Percentiles rank a stretch among this genome's conserved stretches.
phyloP scores from a whole-genome alignment of 1,140 invertebrate species.

The Drosophila ohnishii region DNA sequence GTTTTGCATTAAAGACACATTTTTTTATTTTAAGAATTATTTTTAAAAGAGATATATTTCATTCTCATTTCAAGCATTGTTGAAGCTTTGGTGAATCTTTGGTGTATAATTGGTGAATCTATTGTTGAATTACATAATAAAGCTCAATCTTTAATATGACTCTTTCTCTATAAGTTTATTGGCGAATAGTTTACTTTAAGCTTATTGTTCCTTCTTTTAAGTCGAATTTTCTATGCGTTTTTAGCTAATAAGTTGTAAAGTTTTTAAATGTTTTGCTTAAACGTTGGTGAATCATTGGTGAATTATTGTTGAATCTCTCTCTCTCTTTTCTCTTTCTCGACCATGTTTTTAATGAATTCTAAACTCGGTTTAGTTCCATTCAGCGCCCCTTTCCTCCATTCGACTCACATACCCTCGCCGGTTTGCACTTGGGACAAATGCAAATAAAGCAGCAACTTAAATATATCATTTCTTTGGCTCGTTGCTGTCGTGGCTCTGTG shows the following conservation, averaged over 20 bases:
- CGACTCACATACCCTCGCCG: conserved; percentile 1
- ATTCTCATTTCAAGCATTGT: background rate
- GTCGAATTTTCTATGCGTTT: too few relatives aligned
- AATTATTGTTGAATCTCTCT: background rate
- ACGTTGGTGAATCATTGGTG: background rate
- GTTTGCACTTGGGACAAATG: conserved; percentile 35
- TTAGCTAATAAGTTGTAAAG: background rate
- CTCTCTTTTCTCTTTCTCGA: too few relatives aligned
- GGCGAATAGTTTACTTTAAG: too few relatives aligned
- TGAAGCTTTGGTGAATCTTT: background rate
- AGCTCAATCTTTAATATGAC: too few relatives aligned
- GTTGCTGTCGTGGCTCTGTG: conserved; percentile 44
- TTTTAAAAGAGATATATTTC: background rate
- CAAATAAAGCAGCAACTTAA: conserved; percentile 55
- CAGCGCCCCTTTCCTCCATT: background rate
- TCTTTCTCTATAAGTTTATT: too few relatives aligned
- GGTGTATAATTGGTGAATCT: too few relatives aligned
- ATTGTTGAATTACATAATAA: too few relatives aligned
- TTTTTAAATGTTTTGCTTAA: background rate
- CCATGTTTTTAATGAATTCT: conserved; percentile 5
- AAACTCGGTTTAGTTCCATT: conserved; percentile 5
- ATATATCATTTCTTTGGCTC: conserved; percentile 69
- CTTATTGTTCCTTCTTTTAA: too few relatives aligned
- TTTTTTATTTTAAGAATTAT: background rate
- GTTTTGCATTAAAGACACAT: too few relatives aligned